Evolutionary conservation across 2,113 vertebrate species (phyloP), one percentile per base, ranked within the genome.

Genomic region (Ptilonorhynchus violaceus): DNA sequence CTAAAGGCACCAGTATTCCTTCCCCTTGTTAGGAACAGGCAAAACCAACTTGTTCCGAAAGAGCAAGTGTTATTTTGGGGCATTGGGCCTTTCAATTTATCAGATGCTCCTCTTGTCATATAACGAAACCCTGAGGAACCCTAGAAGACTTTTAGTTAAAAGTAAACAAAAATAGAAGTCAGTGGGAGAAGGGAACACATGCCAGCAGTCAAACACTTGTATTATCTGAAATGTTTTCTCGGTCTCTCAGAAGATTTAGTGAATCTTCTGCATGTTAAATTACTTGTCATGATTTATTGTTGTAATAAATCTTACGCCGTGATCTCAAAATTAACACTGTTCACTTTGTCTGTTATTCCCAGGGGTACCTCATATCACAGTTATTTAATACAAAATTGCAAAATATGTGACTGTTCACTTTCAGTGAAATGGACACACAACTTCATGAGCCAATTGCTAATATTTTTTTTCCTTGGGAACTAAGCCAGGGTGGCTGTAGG

Each of bases 151-250:
- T 95, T 83, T 46, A 83, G 56, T 52, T 78, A 55, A 75, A 92
- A 52, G 4, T 64, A 67, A 93, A 73, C 44, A 73, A 88, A 93
- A 92, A 90, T 89, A 93, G 89, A 88, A 94, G 28, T 60, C 58
- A 66, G 92, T 88, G 75, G 88, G 78, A 90, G 85, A 90, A 92
- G 41, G 37, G 77, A 81, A 75, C 33, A 60, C 69, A 39, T 88
- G 85, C 60, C 80, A 92, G n/a, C 41, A 56, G 60, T 50, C 62
- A 41, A 41, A 58, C 25, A 46, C 70, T 88, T 90, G 41, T 16
- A 49, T 88, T 75, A 90, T 69, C 88, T 52, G 49, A 92, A 92
- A 68, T 44, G 63, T 72, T 75, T 88, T 63, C 53, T 56, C 70
- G 27, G 66, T 41, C 30, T 85, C 24, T 79, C n/a, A 11, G 44